Percentiles rank a stretch among this genome's conserved stretches.
Evolutionary conservation across 1,140 invertebrate species (phyloP).

Genomic region (Akabosia matsudoensis): DNA sequence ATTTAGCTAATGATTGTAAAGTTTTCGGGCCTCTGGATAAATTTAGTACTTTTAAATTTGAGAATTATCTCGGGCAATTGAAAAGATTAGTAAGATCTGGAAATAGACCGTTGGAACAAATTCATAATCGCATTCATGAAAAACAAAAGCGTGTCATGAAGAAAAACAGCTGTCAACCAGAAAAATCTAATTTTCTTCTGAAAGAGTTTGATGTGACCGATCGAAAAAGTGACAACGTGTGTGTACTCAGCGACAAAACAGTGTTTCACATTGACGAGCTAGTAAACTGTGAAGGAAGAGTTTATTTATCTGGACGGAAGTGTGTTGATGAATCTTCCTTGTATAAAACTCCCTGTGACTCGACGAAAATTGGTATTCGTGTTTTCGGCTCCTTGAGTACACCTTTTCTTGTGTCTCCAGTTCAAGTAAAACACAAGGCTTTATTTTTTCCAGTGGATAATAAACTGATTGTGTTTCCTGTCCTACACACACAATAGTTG

Average conservation of each 20-base stretch:
- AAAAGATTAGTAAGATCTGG: conserved; percentile 19
- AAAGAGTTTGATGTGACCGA: too few species aligned
- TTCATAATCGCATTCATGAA: neutral
- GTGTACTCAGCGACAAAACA: neutral
- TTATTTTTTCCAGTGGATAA: neutral
- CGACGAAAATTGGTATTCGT: neutral
- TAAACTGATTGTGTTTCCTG: neutral
- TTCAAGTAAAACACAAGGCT: neutral
- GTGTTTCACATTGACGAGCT: neutral
- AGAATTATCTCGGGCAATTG: conserved; percentile 24
- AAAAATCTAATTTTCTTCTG: too few species aligned
- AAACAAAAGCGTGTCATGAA: neutral
- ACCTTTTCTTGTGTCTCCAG: neutral
- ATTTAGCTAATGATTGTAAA: conserved; percentile 25
- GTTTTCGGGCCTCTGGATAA: conserved; percentile 20
- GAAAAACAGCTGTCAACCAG: too few species aligned
- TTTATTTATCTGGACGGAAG: neutral
- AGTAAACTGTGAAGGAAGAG: neutral
- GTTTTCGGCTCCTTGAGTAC: neutral
- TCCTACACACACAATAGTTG: neutral
- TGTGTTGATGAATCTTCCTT: neutral
- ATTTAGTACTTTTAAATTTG: conserved; percentile 26
- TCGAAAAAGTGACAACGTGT: neutral
- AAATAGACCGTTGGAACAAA: conserved; percentile 9
- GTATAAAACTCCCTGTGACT: neutral